Conservation (phyloP, 2,113 vertebrate species). For the Cheilinus undulatus region DNA sequence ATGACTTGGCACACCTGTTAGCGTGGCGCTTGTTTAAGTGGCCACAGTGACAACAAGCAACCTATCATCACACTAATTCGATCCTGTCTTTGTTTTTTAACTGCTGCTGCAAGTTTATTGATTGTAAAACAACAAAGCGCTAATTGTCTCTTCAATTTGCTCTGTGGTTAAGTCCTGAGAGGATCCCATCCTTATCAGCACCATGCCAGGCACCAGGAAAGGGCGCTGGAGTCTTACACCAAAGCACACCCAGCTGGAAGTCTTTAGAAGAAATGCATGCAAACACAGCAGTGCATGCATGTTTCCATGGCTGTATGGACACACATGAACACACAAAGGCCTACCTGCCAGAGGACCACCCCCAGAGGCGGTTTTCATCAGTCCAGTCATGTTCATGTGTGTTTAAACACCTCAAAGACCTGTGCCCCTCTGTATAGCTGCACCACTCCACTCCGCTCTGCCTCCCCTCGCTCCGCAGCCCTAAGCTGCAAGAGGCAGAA, state of each 20-base stretch:
- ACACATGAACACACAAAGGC: background rate
- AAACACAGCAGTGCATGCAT: background rate
- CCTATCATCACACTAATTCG: conserved; percentile 56
- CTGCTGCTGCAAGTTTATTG: conserved; percentile 67
- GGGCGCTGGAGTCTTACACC: conserved; percentile 30
- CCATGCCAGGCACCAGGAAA: conserved; percentile 64
- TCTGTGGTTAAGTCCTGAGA: conserved; percentile 67
- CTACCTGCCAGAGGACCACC: conserved; percentile 23
- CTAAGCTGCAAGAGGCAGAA: conserved; percentile 68
- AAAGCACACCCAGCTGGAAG: conserved; percentile 15
- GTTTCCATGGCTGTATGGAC: background rate
- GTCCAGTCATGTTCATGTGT: conserved; percentile 30
- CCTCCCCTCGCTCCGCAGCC: conserved; percentile 51
- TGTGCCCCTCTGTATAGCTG: background rate
- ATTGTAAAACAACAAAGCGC: conserved; percentile 72
- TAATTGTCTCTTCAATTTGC: conserved; percentile 77
- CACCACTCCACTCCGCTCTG: conserved; percentile 4
- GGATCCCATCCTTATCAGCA: conserved; percentile 70
- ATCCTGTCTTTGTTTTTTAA: conserved; percentile 39
- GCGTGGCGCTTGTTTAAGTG: conserved; percentile 33
- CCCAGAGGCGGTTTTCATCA: conserved; percentile 23
- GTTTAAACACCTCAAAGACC: conserved; percentile 52
- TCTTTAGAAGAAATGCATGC: background rate
- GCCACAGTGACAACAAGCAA: conserved; percentile 42
- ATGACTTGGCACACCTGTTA: conserved; percentile 43